Evolutionary conservation across 1,140 invertebrate species (phyloP), one percentile per base, ranked within the genome.

Genomic region (Phymastichus coffea): DNA sequence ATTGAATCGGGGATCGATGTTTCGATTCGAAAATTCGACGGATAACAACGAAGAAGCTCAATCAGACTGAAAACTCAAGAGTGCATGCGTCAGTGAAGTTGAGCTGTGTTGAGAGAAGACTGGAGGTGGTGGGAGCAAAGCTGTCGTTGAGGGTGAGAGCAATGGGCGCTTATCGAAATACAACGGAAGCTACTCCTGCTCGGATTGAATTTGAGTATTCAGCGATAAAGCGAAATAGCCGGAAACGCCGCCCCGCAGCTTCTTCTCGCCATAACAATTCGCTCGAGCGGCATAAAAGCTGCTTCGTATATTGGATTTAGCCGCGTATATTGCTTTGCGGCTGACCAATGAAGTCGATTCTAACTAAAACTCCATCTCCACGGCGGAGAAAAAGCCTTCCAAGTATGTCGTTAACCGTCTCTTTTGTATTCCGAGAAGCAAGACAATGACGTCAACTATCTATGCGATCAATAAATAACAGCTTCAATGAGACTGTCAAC

Each of bases 391-490:
- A 48, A 43, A 23, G 40, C 41, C 25, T n/a, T 26, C 46, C 43
- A 40, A 47, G 26, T 56, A 22, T 38, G 46, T 52, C 17, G 30
- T 43, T 35, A 49, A 51, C 40, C 40, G 23, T 40, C 23, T 2
- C 35, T 22, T n/a, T n/a, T n/a, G n/a, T n/a, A n/a, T n/a, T 30
- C 17, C 30, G 26, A 6, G 30, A 4, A 10, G 20, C 17, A 23
- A 20, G 20, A 28, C 1, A 44, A 47, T 53, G 15, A 37, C 19
- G 35, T 58, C 44, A 65, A n/a, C n/a, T n/a, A n/a, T n/a, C n/a
- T n/a, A n/a, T n/a, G 66, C 71, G 66, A 76, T 75, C 74, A 75
- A 75, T 74, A 74, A 74, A 66, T 73, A 74, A 70, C 63, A 64
- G 64, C n/a, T n/a, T 65, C 70, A 69, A 74, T 75, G 70, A 67